Evolutionary conservation across 2,113 vertebrate genomes (phyloP), one percentile per base, ranked within the genome.

Genomic region (Jaculus jaculus): DNA sequence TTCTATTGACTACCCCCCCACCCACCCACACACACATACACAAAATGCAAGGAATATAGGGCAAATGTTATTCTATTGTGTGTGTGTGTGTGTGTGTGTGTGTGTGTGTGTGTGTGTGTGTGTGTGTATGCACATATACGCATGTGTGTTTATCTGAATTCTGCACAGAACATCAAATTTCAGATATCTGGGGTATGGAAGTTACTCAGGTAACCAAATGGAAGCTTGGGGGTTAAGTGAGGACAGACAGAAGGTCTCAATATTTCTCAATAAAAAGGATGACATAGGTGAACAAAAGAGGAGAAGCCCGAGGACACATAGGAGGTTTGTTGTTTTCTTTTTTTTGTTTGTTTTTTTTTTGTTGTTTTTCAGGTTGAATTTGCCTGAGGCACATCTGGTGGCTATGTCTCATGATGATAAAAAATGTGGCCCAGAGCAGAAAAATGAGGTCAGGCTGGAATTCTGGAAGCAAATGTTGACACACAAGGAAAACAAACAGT

Each of bases 401-500:
- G 23, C 87, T 60, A n/a, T 71, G 5, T 37, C 26, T 39, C 39
- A 2, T 37, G 42, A 17, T 39, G 84, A 63, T n/a, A 63, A 75
- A 84, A 75, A 90, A 72, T 26, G 39, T 69, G 61, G 47, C 17
- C 12, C 51, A 63, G 72, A 39, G 66, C 37, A 23, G 74, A 23
- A 88, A 71, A 81, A 75, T 11, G 68, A 87, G 34, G 61, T 92
- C 54, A 39, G 18, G 37, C 42, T 58, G 66, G 71, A 28, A 69
- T 24, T 13, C 23, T 3, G 73, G 11, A 6, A 47, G 34, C 18
- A 63, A 84, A 91, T 28, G 58, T 26, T 71, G 71, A 32, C 78
- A 77, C 34, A 51, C 26, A 84, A 77, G 84, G 58, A 94, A 86
- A 89, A 54, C 37, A 63, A 78, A 75, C 58, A 86, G 30, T 30